These are phyloP conservation scores for Karalla daura DNA, from an alignment of 2,797 vertebrate genomes.

Conservation along the genomic window DNA sequence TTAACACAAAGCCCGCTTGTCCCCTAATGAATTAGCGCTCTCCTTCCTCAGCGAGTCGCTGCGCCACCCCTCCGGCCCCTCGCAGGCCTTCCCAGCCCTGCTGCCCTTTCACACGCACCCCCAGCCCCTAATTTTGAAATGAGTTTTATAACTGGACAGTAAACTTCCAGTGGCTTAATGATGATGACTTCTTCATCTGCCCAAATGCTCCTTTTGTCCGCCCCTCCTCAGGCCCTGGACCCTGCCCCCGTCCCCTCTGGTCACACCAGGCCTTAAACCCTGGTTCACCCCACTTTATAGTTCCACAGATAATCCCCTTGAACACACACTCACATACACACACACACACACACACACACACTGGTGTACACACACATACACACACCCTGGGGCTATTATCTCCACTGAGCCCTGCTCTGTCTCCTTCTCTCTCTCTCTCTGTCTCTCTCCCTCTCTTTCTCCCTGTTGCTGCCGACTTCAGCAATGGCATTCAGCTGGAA, in stretches of 20 bases:
- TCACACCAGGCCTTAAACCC: conserved; percentile 81
- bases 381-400: conserved; percentile 71
- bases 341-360: conserved; percentile 23
- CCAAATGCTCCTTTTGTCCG: conserved; percentile 95
- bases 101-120: conserved; percentile 71
- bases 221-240: conserved; percentile 68
- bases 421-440: conserved; percentile 77
- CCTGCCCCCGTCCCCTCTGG: conserved; percentile 77
- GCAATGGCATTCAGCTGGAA: conserved; percentile 92
- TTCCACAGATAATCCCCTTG: conserved; percentile 88
- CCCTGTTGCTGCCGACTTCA: conserved; percentile 85
- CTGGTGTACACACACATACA: conserved; percentile 21
- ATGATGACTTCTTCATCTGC: conserved; percentile 97
- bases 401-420: conserved; percentile 59
- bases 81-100: conserved; percentile 43
- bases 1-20: conserved; percentile 78
- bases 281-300: conserved; percentile 88
- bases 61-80: conserved; percentile 36
- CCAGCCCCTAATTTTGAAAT: conserved; percentile 82
- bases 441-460: conserved; percentile 72
- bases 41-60: conserved; percentile 43
- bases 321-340: conserved; percentile 56
- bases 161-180: conserved; percentile 92
- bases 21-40: conserved; percentile 78
- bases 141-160: conserved; percentile 90